Evolutionary conservation across 2,113 vertebrate genomes (phyloP).

Genomic region (Neotoma lepida): DNA sequence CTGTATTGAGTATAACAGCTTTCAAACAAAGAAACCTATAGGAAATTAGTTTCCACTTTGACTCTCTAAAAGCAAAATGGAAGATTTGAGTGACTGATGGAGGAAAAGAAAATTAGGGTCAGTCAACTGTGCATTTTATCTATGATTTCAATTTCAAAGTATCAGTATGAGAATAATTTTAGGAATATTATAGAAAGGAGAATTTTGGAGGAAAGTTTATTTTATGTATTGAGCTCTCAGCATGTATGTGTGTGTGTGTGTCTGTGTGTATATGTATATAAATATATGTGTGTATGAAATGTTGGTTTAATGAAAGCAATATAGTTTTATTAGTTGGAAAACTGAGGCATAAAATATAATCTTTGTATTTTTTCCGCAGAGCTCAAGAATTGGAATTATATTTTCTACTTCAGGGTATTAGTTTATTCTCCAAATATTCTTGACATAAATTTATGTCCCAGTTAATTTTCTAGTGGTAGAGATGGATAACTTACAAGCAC

Average conservation of each 20-base stretch:
- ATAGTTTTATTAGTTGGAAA: not conserved
- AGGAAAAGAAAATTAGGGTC: not conserved
- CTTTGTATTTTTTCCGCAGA: not conserved
- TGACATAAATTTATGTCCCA: not conserved
- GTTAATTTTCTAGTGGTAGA: not conserved
- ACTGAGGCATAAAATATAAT: not conserved
- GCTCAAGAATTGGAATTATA: not conserved
- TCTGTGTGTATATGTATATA: too few species aligned
- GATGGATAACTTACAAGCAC: not conserved
- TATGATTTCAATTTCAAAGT: not conserved
- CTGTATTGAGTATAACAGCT: conserved; percentile 3
- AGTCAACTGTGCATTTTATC: not conserved
- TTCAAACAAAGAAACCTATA: not conserved
- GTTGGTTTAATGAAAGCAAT: not conserved
- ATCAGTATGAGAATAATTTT: not conserved
- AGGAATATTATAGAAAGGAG: not conserved
- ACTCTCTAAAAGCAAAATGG: not conserved
- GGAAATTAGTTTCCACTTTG: not conserved
- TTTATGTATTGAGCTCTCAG: not conserved
- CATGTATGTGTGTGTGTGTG: not conserved
- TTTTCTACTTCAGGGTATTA: not conserved
- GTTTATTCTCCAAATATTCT: not conserved
- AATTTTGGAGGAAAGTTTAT: not conserved
- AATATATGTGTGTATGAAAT: not conserved
- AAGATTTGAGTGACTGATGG: not conserved